These are phyloP conservation scores for Iguana delicatissima DNA, from an alignment of 2,797 vertebrate genomes.

Conservation along the genomic window DNA sequence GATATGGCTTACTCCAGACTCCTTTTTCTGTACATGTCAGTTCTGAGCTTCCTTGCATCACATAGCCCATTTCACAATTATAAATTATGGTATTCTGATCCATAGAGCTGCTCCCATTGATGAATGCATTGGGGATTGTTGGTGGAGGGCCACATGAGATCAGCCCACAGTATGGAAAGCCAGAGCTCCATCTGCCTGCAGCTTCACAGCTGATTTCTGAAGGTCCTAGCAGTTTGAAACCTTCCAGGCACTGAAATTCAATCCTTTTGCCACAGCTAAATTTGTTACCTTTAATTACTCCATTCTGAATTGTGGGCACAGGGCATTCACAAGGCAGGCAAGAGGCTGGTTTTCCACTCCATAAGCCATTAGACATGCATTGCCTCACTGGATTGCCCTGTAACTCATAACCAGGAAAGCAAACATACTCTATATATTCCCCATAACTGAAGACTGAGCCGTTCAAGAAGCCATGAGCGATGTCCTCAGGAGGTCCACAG, in stretches of 20 bases:
- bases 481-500: conserved; percentile 93
- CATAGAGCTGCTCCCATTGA: conserved; percentile 83
- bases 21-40: conserved; percentile 88
- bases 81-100: conserved; percentile 87
- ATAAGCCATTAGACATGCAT: conserved; percentile 89
- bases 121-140: conserved; percentile 84
- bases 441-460: conserved; percentile 89
- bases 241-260: conserved; percentile 87
- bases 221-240: conserved; percentile 89
- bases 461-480: conserved; percentile 91
- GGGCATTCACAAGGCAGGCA: conserved; percentile 89
- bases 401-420: conserved; percentile 90
- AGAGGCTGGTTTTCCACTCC: conserved; percentile 88
- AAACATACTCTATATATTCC: conserved; percentile 88
- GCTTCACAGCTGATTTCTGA: conserved; percentile 87
- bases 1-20: conserved; percentile 88
- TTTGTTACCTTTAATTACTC: conserved; percentile 80
- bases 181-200: conserved; percentile 90
- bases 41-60: conserved; percentile 82
- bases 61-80: conserved; percentile 88
- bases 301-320: conserved; percentile 84
- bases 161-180: conserved; percentile 88
- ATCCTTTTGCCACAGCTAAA: conserved; percentile 85
- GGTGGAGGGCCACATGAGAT: conserved; percentile 87
- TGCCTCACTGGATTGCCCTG: conserved; percentile 85